Base-by-base conservation (phyloP, 2,113 vertebrate genomes). In the Circaetus cinerascens region DNA sequence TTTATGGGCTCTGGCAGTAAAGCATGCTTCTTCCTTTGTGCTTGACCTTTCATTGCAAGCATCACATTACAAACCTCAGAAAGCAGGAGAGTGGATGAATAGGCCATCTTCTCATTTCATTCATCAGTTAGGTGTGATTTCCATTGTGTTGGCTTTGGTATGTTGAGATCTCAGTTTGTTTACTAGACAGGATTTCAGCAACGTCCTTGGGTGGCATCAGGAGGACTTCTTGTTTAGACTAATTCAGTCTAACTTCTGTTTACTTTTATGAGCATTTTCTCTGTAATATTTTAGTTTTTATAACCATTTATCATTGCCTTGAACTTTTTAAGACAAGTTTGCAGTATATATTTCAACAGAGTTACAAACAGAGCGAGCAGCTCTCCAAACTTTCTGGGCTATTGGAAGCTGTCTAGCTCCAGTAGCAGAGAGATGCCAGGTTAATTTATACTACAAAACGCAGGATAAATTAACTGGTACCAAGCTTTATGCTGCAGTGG, bases 181-280 rank as follows among this genome's bases (percentile, higher is more conserved):
- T 97, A 88, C 82, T 63, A 80, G 92, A 94, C 88, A 86, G 88
- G 92, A 95, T 96, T 96, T 94, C 90, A 76, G 82, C 67, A 45
- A 8, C 0, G 10, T 90, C 97, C 95, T 97, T 97, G 88, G 27
- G 55, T 96, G 90, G 67, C 95, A 95, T 95, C 71, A 69, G 63
- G 71, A 95, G 88, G 57, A 73, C 71, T 93, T 90, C 72, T 92
- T 97, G 94, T 97, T 97, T 97, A 90, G 96, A 88, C 92, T 96
- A 73, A 53, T 72, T 73, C 53, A 23, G 40, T 60, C 74, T 71
- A 62, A 88, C 71, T 83, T 73, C 63, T 93, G 50, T 94, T 94
- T 83, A 80, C 63, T 75, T 91, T 76, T 74, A 66, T 21, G 81
- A 83, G 66, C 34, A 34, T 34, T 76, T 92, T 94, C 43, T 83